Conservation (phyloP, 2,888 invertebrate genomes). For the Cantharis nigra region DNA sequence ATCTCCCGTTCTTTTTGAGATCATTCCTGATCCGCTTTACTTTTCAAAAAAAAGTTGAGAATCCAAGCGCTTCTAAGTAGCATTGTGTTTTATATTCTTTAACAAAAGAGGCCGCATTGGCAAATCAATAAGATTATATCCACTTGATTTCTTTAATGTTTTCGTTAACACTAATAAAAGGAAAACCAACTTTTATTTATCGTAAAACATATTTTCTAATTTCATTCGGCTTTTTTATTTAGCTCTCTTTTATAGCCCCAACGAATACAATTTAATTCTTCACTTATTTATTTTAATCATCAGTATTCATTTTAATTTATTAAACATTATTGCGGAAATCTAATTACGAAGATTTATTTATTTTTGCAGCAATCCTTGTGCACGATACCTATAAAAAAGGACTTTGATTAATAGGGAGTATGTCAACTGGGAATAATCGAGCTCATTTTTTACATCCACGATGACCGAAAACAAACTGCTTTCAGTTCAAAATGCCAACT, state of each 20-base stretch:
- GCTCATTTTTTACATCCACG: slow-evolving; percentile 43
- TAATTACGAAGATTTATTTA: background rate
- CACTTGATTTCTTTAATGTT: slow-evolving; percentile 31
- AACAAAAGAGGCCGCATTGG: slow-evolving; percentile 29
- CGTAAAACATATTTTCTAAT: slow-evolving; percentile 8
- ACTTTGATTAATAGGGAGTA: slow-evolving; percentile 41
- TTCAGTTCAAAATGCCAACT: slow-evolving; percentile 43
- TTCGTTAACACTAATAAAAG: slow-evolving; percentile 27
- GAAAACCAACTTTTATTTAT: slow-evolving; percentile 20
- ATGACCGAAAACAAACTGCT: slow-evolving; percentile 47
- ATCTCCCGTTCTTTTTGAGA: slow-evolving; percentile 31
- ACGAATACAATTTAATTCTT: background rate
- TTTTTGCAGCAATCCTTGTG: background rate
- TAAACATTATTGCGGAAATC: background rate
- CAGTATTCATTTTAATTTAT: background rate
- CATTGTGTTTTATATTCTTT: slow-evolving; percentile 30
- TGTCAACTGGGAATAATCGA: slow-evolving; percentile 44
- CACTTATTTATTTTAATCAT: background rate
- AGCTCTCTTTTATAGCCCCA: background rate
- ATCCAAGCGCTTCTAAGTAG: slow-evolving; percentile 27
- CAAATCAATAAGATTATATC: slow-evolving; percentile 30
- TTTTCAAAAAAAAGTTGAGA: slow-evolving; percentile 27
- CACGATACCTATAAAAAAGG: slow-evolving; percentile 15
- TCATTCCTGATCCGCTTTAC: slow-evolving; percentile 32
- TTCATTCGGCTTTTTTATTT: slow-evolving; percentile 11